A percentile compares a stretch with the other conserved stretches of the same genome.
phyloP scores from a whole-genome alignment of 2,797 vertebrate genomes.

The Alosa sapidissima region DNA sequence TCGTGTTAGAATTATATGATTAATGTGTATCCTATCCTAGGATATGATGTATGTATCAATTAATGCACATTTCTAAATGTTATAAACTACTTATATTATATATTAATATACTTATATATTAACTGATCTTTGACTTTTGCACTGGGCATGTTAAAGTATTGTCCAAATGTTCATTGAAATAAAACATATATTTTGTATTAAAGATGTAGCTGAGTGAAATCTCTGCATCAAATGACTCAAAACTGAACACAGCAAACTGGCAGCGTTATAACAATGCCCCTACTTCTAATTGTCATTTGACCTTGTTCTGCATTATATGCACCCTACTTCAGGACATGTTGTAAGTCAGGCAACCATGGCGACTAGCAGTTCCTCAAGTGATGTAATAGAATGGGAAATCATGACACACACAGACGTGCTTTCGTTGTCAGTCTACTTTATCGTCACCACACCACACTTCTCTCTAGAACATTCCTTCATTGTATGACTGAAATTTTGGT shows the following conservation, averaged over 20 bases:
- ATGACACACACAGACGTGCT: not conserved
- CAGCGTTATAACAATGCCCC: not conserved
- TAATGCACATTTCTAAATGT: no score
- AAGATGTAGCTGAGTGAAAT: no score
- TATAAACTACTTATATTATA: not conserved
- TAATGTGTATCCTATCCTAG: no score
- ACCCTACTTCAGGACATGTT: not conserved
- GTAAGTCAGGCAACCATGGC: not conserved
- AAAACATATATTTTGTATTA: no score
- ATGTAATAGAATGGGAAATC: not conserved
- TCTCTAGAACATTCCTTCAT: conserved; percentile 23
- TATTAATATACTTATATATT: no score
- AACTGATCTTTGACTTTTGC: no score
- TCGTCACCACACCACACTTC: not conserved
- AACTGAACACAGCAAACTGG: not conserved
- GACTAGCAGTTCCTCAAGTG: not conserved
- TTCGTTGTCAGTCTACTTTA: conserved; percentile 22
- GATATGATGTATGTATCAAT: not conserved
- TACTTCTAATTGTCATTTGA: no score
- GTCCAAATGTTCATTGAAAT: no score
- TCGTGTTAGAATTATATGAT: no score
- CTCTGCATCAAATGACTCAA: no score
- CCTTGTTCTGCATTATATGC: not conserved
- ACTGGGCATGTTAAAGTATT: no score
- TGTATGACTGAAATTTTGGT: conserved; percentile 8